Conservation (phyloP, 2,797 vertebrate genomes). For the Oreonectes daqikongensis region DNA sequence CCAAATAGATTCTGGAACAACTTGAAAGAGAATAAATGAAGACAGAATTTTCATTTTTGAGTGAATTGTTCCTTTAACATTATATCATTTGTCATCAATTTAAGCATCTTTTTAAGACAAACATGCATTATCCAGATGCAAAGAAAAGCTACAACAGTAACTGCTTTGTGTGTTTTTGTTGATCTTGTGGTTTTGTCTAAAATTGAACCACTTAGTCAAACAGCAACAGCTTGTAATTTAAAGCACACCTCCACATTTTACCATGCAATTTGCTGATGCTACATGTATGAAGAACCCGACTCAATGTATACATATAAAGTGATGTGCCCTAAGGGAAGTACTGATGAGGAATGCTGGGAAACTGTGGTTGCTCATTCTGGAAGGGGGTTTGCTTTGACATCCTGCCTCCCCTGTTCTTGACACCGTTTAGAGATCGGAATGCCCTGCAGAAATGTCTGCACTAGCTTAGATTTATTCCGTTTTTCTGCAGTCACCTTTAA, state of each 20-base stretch:
- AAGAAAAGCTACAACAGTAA: not conserved
- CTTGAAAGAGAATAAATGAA: too few species aligned
- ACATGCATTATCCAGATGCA: not conserved
- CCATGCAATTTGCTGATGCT: not conserved
- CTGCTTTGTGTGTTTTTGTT: not conserved
- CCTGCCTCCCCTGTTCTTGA: slow-evolving; percentile 50
- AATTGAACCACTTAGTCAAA: not conserved
- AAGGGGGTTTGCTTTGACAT: slow-evolving; percentile 48
- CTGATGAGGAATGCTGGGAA: slow-evolving; percentile 55
- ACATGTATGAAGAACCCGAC: slow-evolving; percentile 6
- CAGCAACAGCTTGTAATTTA: not conserved
- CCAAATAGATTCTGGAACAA: too few species aligned
- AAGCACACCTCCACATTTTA: not conserved
- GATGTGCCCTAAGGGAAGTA: slow-evolving; percentile 47
- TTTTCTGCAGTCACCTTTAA: slow-evolving; percentile 18
- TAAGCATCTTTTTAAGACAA: not conserved
- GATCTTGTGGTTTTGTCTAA: not conserved
- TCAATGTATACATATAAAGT: slow-evolving; percentile 19
- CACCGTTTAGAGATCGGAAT: slow-evolving; percentile 36
- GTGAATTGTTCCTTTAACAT: too few species aligned
- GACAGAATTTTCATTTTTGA: too few species aligned
- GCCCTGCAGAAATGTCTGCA: slow-evolving; percentile 28
- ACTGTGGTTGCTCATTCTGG: slow-evolving; percentile 44
- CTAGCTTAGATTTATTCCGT: slow-evolving; percentile 35
- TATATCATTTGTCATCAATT: not conserved